Evolutionary conservation across 2,797 vertebrate genomes (phyloP), one percentile per base, ranked within the genome.

Genomic region (Dryobates pubescens): DNA sequence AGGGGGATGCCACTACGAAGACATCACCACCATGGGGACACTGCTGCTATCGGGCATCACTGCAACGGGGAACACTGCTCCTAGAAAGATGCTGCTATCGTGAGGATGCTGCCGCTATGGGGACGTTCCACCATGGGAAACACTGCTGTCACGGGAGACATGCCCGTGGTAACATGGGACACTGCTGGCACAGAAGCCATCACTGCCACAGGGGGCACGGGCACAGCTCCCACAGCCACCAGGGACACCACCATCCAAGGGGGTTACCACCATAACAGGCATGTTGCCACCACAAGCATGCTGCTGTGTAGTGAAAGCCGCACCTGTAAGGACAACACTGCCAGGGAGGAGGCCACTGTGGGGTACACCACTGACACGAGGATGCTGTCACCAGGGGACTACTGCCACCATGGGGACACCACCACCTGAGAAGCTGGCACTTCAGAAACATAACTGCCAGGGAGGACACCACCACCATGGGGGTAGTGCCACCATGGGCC

Each of bases 401-500:
- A 32, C 32, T 69, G 24, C 38, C 64, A 17, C 27, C 19, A 38
- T 29, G 38, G 23, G 43, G 38, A 43, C 41, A 19, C 38, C 43
- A 41, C 62, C 41, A 18, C 27, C 54, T 16, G 29, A 29, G 54
- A 56, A 56, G 54, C 54, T 56, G 54, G 15, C 16, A 26, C 43
- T 7, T 13, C 18, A 22, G 26, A 41, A 29, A 23, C 57, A 30
- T 29, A 15, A 56, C 36, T 8, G 24, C n/a, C 29, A 23, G 5
- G 3, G 30, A 47, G 67, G 41, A 65, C 19, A 43, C 17, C 23
- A 6, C 45, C 16, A 18, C 59, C 23, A 26, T 6, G 43, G 58
- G 36, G 8, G 19, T 54, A 34, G n/a, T 2, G 3, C 57, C 9
- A 16, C 27, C 53, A n/a, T 0, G 2, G 41, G 27, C 23, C 17